Evolutionary conservation across 2,113 vertebrate genomes (phyloP).

Genomic region (Meles meles): DNA sequence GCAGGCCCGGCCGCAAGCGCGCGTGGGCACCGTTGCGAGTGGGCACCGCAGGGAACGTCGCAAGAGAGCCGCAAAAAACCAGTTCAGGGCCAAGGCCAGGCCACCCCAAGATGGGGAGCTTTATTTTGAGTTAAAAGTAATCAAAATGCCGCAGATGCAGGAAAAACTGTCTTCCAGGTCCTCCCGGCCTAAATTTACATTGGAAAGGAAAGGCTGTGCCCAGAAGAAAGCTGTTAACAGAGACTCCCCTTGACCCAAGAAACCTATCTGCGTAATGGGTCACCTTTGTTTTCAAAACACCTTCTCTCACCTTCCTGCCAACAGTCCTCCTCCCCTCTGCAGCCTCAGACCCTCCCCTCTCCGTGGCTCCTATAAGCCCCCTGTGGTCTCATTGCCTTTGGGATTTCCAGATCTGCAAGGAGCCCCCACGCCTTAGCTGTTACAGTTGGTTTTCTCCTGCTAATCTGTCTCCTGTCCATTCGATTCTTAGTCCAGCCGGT

Average conservation of each 20-base stretch:
- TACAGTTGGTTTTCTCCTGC: background rate
- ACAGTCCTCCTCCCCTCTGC: background rate
- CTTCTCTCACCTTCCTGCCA: background rate
- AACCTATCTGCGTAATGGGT: background rate
- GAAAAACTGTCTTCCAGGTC: background rate
- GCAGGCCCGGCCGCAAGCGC: background rate
- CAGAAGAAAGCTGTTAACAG: background rate
- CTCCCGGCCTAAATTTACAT: background rate
- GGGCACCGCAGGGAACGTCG: rapidly evolving
- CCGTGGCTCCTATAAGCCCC: background rate
- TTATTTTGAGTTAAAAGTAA: background rate
- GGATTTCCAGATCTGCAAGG: background rate
- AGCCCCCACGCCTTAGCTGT: background rate
- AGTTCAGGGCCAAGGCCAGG: background rate
- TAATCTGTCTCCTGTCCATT: background rate
- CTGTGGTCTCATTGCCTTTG: background rate
- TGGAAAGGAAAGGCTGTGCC: background rate
- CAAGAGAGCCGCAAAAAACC: background rate
- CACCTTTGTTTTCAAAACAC: background rate
- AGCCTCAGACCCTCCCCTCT: background rate
- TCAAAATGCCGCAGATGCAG: background rate
- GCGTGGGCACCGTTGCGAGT: background rate
- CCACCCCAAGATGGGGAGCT: background rate
- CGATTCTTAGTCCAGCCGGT: background rate
- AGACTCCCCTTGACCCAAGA: background rate